Conservation (phyloP, 2,888 invertebrate species). For the Sinohyriopsis cumingii region DNA sequence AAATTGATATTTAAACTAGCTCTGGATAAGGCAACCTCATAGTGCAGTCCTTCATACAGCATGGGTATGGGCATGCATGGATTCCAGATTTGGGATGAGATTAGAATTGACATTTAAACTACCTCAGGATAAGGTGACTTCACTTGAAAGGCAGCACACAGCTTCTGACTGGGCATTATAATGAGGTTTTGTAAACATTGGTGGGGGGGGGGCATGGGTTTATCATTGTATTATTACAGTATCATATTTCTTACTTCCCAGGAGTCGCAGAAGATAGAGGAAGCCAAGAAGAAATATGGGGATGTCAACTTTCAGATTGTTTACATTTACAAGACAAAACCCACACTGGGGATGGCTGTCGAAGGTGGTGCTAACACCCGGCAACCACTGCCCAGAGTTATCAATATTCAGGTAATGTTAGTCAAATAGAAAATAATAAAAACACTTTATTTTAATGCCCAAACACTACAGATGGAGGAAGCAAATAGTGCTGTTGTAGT, state of each 20-base stretch:
- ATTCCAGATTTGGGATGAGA: too few species aligned
- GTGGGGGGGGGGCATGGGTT: too few species aligned
- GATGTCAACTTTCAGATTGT: slow-evolving; percentile 51
- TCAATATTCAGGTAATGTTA: slow-evolving; percentile 91
- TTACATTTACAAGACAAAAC: slow-evolving; percentile 91
- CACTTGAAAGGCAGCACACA: too few species aligned
- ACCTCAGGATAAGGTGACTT: too few species aligned
- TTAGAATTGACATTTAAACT: too few species aligned
- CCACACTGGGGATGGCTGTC: slow-evolving; percentile 95
- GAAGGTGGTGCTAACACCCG: slow-evolving; percentile 97
- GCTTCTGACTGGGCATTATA: too few species aligned
- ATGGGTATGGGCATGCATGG: too few species aligned
- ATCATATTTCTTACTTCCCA: slow-evolving; percentile 19
- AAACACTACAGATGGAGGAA: neutral
- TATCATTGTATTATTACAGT: too few species aligned
- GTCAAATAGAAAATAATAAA: slow-evolving; percentile 26
- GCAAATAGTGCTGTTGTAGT: neutral
- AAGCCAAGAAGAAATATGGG: slow-evolving; percentile 44
- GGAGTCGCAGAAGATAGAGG: slow-evolving; percentile 40
- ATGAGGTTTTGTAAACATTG: too few species aligned
- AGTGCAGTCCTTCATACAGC: too few species aligned
- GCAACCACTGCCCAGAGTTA: slow-evolving; percentile 94
- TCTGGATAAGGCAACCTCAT: too few species aligned
- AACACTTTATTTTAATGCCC: neutral
- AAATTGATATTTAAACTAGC: too few species aligned